Evolutionary conservation across 2,113 vertebrate species (phyloP), one percentile per base, ranked within the genome.

Genomic region (Baryphthengus martii): DNA sequence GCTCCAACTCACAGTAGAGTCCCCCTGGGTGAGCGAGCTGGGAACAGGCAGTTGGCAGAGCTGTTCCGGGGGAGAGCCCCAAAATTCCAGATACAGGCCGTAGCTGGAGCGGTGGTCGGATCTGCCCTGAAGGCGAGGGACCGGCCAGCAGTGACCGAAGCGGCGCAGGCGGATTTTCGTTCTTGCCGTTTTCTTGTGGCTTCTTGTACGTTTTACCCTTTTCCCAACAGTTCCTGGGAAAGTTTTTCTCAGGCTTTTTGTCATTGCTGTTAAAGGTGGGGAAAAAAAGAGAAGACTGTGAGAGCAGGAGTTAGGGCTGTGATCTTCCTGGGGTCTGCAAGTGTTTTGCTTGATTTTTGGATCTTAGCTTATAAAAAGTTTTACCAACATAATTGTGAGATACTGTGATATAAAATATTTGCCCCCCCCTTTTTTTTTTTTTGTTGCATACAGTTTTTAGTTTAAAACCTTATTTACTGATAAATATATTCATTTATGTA

Each of bases 61-160:
- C 2, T 1, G 0, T 5, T 24, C 5, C 10, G 15, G 61, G 65
- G 77, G 44, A n/a, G 4, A 59, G 20, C 44, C 83, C 59, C 35
- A 3, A 2, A 2, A 2, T 26, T 21, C 16, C 65, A 31, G 84
- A 0, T 3, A 1, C 2, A 12, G 45, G 39, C 8, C 1, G 0
- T 1, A 10, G 1, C 40, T 4, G 44, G 49, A 56, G 50, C 5
- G 2, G 1, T 5, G 37, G 65, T 17, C 2, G 3, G 40, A 5
- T 13, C 49, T 68, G 44, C 17, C 66, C 52, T 10, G 0, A 18
- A 5, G 4, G 24, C 10, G 0, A 2, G 52, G 52, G 65, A 3
- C 0, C 2, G 33, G 47, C 10, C 1, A 6, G 21, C 0, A 3
- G n/a, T 13, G n/a, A 11, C 63, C 2, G 1, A 9, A 63, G 29